phyloP scores from a whole-genome alignment of 2,888 invertebrate species.

The Minunthozetes semirufus region DNA sequence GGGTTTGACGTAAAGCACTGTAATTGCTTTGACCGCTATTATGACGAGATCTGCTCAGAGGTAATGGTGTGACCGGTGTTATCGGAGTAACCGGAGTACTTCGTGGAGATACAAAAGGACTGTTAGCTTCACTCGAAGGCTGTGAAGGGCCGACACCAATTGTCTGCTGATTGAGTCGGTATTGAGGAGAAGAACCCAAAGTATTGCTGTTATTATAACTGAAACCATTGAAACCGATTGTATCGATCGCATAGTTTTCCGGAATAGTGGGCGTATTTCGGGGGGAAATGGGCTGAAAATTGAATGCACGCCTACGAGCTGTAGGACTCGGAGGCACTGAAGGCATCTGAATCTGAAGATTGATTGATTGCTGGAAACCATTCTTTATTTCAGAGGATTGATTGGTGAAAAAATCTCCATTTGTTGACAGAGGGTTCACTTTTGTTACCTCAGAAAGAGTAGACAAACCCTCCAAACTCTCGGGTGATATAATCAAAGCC shows the following conservation, averaged over 20 bases:
- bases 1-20: slow-evolving; percentile 41
- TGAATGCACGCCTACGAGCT: slow-evolving; percentile 68
- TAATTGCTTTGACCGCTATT: slow-evolving; percentile 45
- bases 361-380: slow-evolving; percentile 13
- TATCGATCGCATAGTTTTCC: slow-evolving; percentile 38
- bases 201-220: slow-evolving; percentile 19
- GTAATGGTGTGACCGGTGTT: slow-evolving; percentile 36
- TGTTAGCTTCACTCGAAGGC: slow-evolving; percentile 62
- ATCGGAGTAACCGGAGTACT: slow-evolving; percentile 46
- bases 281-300: slow-evolving; percentile 77
- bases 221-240: slow-evolving; percentile 21
- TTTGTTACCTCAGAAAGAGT: not conserved
- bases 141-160: slow-evolving; percentile 51
- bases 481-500: not conserved
- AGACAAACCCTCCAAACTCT: not conserved
- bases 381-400: not conserved
- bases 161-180: slow-evolving; percentile 33
- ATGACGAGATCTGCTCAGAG: slow-evolving; percentile 45
- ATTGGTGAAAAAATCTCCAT: slow-evolving; percentile 6
- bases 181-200: slow-evolving; percentile 25
- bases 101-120: slow-evolving; percentile 74
- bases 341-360: slow-evolving; percentile 41
- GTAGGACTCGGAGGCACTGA: slow-evolving; percentile 66
- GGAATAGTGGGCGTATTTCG: slow-evolving; percentile 48
- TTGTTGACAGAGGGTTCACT: not conserved